Evolutionary conservation across 2,888 invertebrate genomes (phyloP), one percentile per base, ranked within the genome.

Genomic region (Drepanosiphum platanoidis): DNA sequence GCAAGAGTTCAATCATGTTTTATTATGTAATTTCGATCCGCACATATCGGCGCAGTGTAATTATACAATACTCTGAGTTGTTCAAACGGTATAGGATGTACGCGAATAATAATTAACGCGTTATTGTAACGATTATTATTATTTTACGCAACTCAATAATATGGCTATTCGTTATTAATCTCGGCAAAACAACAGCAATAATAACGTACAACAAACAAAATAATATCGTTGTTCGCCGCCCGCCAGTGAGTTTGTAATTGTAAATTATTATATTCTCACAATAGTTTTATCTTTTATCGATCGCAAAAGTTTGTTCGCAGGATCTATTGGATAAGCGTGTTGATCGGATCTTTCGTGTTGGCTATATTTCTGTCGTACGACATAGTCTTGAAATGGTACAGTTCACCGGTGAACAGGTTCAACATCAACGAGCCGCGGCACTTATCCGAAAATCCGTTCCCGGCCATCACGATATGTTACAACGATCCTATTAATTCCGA

Each of bases 361-460:
- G 22, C 34, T 11, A 39, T 46, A 39, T 74, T 77, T 68, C 30
- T 84, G 18, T 77, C 75, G 8, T 77, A 77, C 39, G 68, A 84
- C 15, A 58, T 84, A 18, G 34, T 77, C 22, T 75, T 36, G 30
- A 58, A 77, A 22, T 84, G 52, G 84, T 84, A 84, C n/a, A 30
- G 30, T 13, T 52, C 46, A 32, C 68, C 84, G 8, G 75, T 77
- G 2, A 77, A 84, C 1, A 84, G 84, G 58, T 84, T 68, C n/a
- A 75, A 34, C 18, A 32, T 52, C 8, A 77, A 75, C 30, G 32
- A 75, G 39, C 72, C 75, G 27, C 84, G 75, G 3, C 66, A 75
- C 15, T 11, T 84, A 9, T 68, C 84, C n/a, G 84, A 77, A 36
- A 77, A 75, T 75, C 84, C 75, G 11, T 84, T 84, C 39, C 84